Evolutionary conservation across 2,797 vertebrate species (phyloP), one percentile per base, ranked within the genome.

Genomic region (Lagorchestes hirsutus): DNA sequence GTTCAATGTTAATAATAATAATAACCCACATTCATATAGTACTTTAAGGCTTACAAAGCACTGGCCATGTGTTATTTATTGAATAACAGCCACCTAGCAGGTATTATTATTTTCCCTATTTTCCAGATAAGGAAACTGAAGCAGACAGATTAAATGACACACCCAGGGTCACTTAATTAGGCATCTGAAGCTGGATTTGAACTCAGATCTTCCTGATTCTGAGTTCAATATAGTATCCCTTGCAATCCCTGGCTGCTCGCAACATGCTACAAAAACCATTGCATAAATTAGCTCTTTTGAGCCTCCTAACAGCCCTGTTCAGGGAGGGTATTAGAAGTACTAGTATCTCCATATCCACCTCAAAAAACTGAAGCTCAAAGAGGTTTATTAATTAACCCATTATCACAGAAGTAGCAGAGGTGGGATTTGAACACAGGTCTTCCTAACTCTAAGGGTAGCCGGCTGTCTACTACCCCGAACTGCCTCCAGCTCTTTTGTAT

Each of bases 281-380:
- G 40, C 10, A 46, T 87, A 27, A 87, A 31, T n/a, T 55, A n/a
- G 1, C 52, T 90, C 16, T 62, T 54, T 91, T 94, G 54, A 16
- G 55, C 57, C 91, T 93, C 94, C 46, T 67, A 55, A 0, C 8
- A 0, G 40, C 31, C 95, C 34, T 92, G 0, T 22, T 2, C n/a
- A 46, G n/a, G n/a, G 18, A 82, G 22, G 67, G n/a, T 46, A 82
- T 90, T 22, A 3, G 29, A 14, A 6, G 16, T 31, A 24, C 90
- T 91, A 54, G 57, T 90, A 54, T 52, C 40, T 34, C 95, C 52
- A 57, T 95, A 95, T 90, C 92, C 14, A 87, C 34, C 40, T 16
- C 22, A 92, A 31, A 92, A 92, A 94, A 90, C 91, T 54, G 90
- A 95, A 92, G 91, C 91, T 90, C 40, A 90, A 31, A 62, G 62